Evolutionary conservation across 2,113 vertebrate species (phyloP), one percentile per base, ranked within the genome.

Genomic region (Solea senegalensis): DNA sequence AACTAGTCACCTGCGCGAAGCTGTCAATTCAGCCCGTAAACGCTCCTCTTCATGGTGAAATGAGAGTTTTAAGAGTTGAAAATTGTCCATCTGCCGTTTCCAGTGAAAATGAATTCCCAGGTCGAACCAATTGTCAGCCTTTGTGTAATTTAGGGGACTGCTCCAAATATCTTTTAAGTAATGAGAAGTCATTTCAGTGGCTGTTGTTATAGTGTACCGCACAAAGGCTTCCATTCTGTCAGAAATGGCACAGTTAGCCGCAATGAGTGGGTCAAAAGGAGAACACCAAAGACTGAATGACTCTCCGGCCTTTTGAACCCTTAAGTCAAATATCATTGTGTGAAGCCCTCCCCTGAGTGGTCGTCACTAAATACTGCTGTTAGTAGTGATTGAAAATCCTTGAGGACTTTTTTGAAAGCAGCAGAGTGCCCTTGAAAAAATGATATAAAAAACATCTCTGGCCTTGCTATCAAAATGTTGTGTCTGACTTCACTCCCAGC

Each of bases 361-460:
- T 77, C 58, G 86, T 81, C 77, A 81, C 85, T 89, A 89, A 91
- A 92, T 79, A 88, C 88, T 85, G 87, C 89, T 86, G 86, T 93
- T 93, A 92, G 83, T 69, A 59, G 91, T 91, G 90, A 93, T 92
- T 92, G 91, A 92, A 93, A 94, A 93, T 87, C 87, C 88, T 92
- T 78, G 86, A 92, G 90, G 83, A 86, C 86, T 65, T 85, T 87
- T 60, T 61, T 86, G 83, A 91, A 90, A 88, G 83, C 73, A 70
- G 78, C 64, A 81, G 74, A 86, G 87, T 78, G 86, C 85, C 86
- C 88, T 91, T 83, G 86, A 88, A 90, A 21, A 91, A 91, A 72
- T 84, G 86, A 90, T 89, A 83, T 88, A 86, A 91, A 92, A 92
- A 88, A 82, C 80, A 80, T 78, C 55, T 81, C 82, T 74, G 84